phyloP scores from a whole-genome alignment of 2,113 vertebrate genomes.

The Phylloscopus trochiloides region DNA sequence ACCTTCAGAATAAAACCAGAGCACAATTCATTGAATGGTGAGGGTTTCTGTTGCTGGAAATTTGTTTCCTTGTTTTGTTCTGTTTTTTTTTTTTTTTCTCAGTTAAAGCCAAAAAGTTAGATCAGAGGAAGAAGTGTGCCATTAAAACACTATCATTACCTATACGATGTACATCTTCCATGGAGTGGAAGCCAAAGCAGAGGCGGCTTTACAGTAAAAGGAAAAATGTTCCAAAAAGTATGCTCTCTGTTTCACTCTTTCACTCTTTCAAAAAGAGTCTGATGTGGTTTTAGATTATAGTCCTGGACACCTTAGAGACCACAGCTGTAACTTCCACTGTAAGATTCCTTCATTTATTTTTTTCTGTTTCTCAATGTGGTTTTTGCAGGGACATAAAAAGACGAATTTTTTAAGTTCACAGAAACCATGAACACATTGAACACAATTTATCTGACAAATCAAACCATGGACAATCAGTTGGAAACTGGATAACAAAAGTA shows the following conservation, averaged over 20 bases:
- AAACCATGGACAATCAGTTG: neutral
- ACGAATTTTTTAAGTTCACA: slow-evolving; percentile 58
- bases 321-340: neutral
- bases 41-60: neutral
- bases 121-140: neutral
- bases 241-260: neutral
- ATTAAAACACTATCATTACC: neutral
- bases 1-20: slow-evolving; percentile 5
- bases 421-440: slow-evolving; percentile 16
- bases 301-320: slow-evolving; percentile 8
- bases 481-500: slow-evolving; percentile 1
- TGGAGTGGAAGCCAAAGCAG: neutral
- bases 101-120: neutral
- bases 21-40: neutral
- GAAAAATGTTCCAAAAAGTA: neutral
- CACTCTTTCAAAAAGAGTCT: neutral
- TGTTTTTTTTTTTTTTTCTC: neutral
- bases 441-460: slow-evolving; percentile 29
- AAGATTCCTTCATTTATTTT: slow-evolving; percentile 63
- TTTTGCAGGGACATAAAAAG: slow-evolving; percentile 62
- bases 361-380: slow-evolving; percentile 49
- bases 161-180: neutral
- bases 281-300: neutral
- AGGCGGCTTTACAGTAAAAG: neutral
- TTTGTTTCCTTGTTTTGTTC: neutral